Base-by-base conservation (phyloP, 92 coral and sea anemone genomes). In the Micromussa lordhowensis region DNA sequence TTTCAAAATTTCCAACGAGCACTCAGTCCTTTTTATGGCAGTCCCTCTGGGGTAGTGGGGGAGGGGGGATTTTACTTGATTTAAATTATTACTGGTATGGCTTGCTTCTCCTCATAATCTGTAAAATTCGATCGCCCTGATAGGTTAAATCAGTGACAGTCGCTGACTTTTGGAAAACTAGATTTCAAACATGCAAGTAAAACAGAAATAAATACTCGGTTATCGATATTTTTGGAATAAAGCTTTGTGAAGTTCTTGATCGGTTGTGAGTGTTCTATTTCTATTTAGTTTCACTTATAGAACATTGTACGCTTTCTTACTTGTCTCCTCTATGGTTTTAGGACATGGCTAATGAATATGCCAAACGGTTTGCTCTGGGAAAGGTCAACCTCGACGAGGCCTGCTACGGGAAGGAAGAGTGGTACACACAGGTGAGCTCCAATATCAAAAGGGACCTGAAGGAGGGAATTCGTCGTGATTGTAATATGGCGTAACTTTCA, bases 381-480 rank as follows among this genome's bases (percentile, higher is more conserved):
- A 92, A 96, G 57, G 85, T 77, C n/a, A 89, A 92, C 75, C 92
- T 96, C 30, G 98, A 96, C 86, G 89, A 61, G 31, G 80, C 57
- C 5, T 94, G 96, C 77, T 96, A 61, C 81, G 85, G 82, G 36
- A 96, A 94, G 36, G 96, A 95, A 29, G 82, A 87, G 76, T 94
- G 97, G 96, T 96, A 94, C 90, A 92, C 94, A 24, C 98, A 96
- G 98, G 96, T 96, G 81, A 89, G 83, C 48, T 29, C 48, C 19
- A 29, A 4, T 44, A 2, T 36, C 44, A 24, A 29, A 21, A 24
- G 17, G 57, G 28, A 68, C 49, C 13, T 59, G 17, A 30, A 19
- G 30, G 38, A 69, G 35, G 75, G 36, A 18, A 40, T 70, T 70
- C 5, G 17, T 28, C 1, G 8, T 3, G 75, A 70, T 35, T 35